A percentile compares a stretch with the other conserved stretches of the same genome.
Conservation (phyloP, 2,113 vertebrate species). For the Stomatorhinus ivindoensis region DNA sequence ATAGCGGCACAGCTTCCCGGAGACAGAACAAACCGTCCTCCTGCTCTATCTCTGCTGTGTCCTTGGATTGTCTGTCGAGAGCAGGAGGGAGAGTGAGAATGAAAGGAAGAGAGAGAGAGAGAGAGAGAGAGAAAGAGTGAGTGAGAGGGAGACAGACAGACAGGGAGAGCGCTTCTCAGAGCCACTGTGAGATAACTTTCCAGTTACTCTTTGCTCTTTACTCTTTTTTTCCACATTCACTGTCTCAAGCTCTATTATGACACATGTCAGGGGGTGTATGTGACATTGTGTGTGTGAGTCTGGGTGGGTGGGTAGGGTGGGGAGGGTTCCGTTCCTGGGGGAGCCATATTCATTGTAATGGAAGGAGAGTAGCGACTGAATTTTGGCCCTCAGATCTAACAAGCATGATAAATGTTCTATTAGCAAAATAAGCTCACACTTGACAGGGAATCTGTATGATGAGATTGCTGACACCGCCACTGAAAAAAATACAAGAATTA, state of each 20-base stretch:
- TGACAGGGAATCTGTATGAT: not conserved
- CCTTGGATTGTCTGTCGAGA: slow-evolving; percentile 61
- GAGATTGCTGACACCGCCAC: not conserved
- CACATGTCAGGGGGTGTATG: slow-evolving; percentile 43
- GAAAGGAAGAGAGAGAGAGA: not conserved
- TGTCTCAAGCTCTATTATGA: slow-evolving; percentile 50
- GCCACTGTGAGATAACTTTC: slow-evolving; percentile 20
- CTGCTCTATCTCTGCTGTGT: slow-evolving; percentile 45
- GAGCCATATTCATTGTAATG: not conserved
- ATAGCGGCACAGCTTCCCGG: not conserved
- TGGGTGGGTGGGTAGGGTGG: slow-evolving; percentile 1
- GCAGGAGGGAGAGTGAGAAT: slow-evolving; percentile 24
- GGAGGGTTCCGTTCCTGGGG: not conserved
- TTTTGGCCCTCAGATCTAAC: not conserved
- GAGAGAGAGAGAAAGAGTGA: not conserved
- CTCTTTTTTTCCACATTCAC: slow-evolving; percentile 56
- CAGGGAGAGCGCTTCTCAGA: not conserved
- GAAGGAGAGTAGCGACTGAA: not conserved
- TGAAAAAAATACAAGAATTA: not conserved
- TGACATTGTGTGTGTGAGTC: slow-evolving; percentile 21
- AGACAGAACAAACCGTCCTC: not conserved
- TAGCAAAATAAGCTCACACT: not conserved
- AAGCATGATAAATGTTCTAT: not conserved
- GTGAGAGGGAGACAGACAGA: not conserved
- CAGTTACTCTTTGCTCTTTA: slow-evolving; percentile 40